Conservation (phyloP, 2,797 vertebrate genomes). For the Setipinna tenuifilis region DNA sequence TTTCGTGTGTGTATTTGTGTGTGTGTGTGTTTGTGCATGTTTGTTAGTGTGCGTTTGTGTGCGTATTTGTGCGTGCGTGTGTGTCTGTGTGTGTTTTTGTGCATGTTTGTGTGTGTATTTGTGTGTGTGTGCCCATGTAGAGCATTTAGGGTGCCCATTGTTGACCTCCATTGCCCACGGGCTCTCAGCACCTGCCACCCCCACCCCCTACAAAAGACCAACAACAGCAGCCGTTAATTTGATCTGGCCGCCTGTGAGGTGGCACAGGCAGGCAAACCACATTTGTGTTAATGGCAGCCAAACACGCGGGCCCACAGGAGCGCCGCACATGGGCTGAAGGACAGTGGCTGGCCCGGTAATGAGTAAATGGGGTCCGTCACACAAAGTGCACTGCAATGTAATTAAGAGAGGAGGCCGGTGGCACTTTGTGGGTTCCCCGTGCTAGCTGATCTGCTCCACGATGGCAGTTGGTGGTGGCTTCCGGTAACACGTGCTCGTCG, state of each 20-base stretch:
- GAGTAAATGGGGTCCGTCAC: constrained; percentile 29
- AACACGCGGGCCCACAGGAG: constrained; percentile 31
- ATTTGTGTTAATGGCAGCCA: constrained; percentile 45
- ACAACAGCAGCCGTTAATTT: constrained; percentile 53
- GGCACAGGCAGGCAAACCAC: constrained; percentile 31
- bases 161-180: constrained; percentile 10
- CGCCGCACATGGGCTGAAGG: constrained; percentile 44
- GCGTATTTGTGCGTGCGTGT: not conserved
- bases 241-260: constrained; percentile 43
- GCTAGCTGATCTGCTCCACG: not conserved
- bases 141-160: not conserved
- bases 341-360: constrained; percentile 38
- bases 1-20: not conserved
- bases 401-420: constrained; percentile 45
- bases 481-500: not conserved
- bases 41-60: constrained; percentile 1
- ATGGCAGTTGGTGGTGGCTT: not conserved
- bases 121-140: constrained; percentile 20
- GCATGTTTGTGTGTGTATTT: constrained; percentile 15
- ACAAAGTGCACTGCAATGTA: constrained; percentile 47
- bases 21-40: not conserved
- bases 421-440: not conserved
- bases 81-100: constrained; percentile 7
- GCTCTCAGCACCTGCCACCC: not conserved
- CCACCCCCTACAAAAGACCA: constrained; percentile 31